phyloP scores from a whole-genome alignment of 1,140 invertebrate species.

The Diprion similis region DNA sequence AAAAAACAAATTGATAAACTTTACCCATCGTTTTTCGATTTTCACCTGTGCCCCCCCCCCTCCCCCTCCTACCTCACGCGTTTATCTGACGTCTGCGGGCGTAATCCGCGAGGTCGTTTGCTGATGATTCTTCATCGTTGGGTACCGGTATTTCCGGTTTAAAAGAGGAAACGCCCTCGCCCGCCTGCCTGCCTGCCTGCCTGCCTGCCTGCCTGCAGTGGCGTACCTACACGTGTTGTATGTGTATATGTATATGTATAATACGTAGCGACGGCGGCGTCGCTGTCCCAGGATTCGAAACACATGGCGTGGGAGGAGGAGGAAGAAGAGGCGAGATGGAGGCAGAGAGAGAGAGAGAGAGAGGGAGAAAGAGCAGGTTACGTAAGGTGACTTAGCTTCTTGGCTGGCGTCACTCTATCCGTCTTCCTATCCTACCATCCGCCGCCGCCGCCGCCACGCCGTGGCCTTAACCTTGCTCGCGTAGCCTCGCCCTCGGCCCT shows the following conservation, averaged over 20 bases:
- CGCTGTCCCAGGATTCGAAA: not conserved
- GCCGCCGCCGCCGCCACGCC: not conserved
- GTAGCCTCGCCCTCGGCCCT: not conserved
- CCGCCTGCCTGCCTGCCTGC: too few relatives aligned
- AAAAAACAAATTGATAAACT: too few relatives aligned
- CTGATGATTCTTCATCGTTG: not conserved
- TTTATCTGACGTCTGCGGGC: too few relatives aligned
- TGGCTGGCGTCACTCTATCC: slow-evolving; percentile 6
- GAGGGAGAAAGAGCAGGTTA: slow-evolving; percentile 29
- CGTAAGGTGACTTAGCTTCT: slow-evolving; percentile 3
- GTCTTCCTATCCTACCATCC: not conserved
- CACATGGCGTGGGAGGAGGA: slow-evolving; percentile 27
- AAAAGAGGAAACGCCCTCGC: not conserved
- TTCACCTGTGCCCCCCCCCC: too few relatives aligned
- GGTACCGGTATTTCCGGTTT: not conserved
- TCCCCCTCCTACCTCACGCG: too few relatives aligned
- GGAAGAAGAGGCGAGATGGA: slow-evolving; percentile 20
- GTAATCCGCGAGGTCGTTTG: not conserved
- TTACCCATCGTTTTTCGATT: too few relatives aligned
- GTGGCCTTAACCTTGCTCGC: not conserved
- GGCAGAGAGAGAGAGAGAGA: slow-evolving; percentile 28
- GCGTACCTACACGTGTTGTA: too few relatives aligned
- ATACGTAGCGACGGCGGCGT: not conserved
- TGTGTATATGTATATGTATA: too few relatives aligned
- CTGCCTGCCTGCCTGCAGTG: too few relatives aligned